phyloP scores from a whole-genome alignment of 1,140 invertebrate species.

The Drosophila nigromelanica region DNA sequence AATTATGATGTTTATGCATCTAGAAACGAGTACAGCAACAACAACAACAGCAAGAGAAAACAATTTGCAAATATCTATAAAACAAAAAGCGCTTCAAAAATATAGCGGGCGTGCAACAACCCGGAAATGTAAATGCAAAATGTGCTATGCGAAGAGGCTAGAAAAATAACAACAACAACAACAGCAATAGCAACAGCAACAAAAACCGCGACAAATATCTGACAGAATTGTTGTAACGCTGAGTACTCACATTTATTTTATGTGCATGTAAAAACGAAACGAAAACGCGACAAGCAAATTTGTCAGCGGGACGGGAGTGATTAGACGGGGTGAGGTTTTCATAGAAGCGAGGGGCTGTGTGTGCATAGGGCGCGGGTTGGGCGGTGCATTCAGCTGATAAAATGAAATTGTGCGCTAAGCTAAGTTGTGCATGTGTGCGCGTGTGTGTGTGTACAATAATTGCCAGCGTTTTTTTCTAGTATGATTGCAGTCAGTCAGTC shows the following conservation, averaged over 20 bases:
- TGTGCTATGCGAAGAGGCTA: slow-evolving; percentile 9
- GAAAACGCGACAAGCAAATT: slow-evolving; percentile 60
- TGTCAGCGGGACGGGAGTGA: background rate
- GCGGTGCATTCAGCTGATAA: slow-evolving; percentile 70
- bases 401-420: slow-evolving; percentile 68
- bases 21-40: slow-evolving; percentile 17
- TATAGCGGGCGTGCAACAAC: slow-evolving; percentile 45
- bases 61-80: slow-evolving; percentile 9
- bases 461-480: slow-evolving; percentile 58
- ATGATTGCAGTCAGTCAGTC: slow-evolving; percentile 32
- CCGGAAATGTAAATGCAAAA: slow-evolving; percentile 55
- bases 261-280: slow-evolving; percentile 76
- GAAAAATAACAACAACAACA: slow-evolving; percentile 15
- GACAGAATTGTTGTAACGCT: slow-evolving; percentile 42
- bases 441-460: slow-evolving; percentile 58
- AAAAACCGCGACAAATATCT: slow-evolving; percentile 38
- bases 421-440: slow-evolving; percentile 17
- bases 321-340: background rate
- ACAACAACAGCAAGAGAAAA: slow-evolving; percentile 8
- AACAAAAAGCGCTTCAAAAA: slow-evolving; percentile 16
- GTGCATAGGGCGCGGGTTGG: background rate
- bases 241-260: slow-evolving; percentile 68
- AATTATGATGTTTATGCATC: slow-evolving; percentile 45
- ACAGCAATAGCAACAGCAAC: slow-evolving; percentile 1
- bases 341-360: background rate